Base-by-base conservation (phyloP, 2,797 vertebrate genomes). In the Dallia pectoralis region DNA sequence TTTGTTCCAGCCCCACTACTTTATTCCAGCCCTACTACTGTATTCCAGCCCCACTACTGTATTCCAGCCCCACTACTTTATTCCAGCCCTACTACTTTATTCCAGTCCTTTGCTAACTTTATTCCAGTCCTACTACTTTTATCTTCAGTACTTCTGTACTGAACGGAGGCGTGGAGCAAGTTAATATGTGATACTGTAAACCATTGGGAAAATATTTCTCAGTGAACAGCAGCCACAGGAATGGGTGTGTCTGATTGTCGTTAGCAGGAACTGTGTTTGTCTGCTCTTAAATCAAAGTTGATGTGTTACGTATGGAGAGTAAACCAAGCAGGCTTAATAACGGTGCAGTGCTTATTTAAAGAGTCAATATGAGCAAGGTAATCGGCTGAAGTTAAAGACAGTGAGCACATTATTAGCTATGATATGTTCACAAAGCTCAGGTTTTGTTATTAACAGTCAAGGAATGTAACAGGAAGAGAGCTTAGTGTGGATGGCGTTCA, bases 201-300 rank as follows among this genome's bases (percentile, higher is more conserved):
- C 48, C 8, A 32, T 63, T 70, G 33, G 72, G 62, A 71, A 63
- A 33, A 36, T 19, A 67, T 65, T 63, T 70, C 29, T 51, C 73
- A 4, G 30, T 61, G n/a, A 74, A 9, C 48, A 56, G 11, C 30
- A 40, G 30, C 16, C 25, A 62, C 11, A 22, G 25, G 18, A 8
- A 47, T 74, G 82, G 88, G 83, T 78, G 84, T 72, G 85, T 81
- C 67, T 78, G 36, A 12, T 59, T 72, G 25, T 0, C 11, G 70
- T 32, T 22, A 33, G 71, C 64, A 75, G 67, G 70, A 82, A 78
- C 29, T 51, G 27, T 25, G 76, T 32, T 64, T 44, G 36, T 9
- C 33, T 12, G 67, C 33, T 16, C 5, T 27, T 11, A 77, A 51
- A 67, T 4, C 9, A 9, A 59, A 49, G 27, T 53, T 32, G 19